These are phyloP conservation scores for Aegithalos caudatus DNA, from an alignment of 2,113 vertebrate genomes.

Conservation along the genomic window DNA sequence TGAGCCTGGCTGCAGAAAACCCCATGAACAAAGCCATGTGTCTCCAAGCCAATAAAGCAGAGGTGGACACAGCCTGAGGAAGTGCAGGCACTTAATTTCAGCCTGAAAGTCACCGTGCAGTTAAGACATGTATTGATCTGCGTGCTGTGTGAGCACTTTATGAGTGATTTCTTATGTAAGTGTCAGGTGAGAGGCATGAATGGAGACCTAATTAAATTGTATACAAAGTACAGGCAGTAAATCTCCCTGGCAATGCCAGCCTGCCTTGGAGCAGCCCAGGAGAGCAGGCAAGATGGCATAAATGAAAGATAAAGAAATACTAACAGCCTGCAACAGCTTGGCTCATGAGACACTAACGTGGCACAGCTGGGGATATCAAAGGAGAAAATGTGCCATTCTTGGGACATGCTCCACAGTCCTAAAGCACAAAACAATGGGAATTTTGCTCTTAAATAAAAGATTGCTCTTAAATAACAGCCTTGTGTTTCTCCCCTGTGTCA, in stretches of 20 bases:
- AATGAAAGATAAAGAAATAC: constrained; percentile 45
- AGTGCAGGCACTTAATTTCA: constrained; percentile 39
- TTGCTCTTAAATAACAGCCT: background rate
- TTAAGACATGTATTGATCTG: constrained; percentile 31
- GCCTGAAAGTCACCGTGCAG: background rate
- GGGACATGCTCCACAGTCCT: background rate
- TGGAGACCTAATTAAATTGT: constrained; percentile 59
- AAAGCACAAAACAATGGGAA: background rate
- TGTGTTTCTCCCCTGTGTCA: background rate
- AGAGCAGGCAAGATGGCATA: constrained; percentile 33
- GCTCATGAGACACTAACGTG: background rate
- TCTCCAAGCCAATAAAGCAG: background rate
- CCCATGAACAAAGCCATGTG: background rate
- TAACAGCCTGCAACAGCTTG: constrained; percentile 8
- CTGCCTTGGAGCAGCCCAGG: constrained; percentile 23
- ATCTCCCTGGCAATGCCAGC: constrained; percentile 55
- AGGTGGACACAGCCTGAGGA: background rate
- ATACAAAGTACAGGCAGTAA: constrained; percentile 21
- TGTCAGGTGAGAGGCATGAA: constrained; percentile 52
- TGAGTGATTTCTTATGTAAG: constrained; percentile 66
- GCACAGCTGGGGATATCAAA: background rate
- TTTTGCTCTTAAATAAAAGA: constrained; percentile 2
- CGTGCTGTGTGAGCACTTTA: background rate
- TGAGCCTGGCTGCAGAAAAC: background rate
- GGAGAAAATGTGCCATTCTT: constrained; percentile 1